Evolutionary conservation across 2,888 invertebrate genomes (phyloP), one percentile per base, ranked within the genome.

Genomic region (Quadroppia sp.): DNA sequence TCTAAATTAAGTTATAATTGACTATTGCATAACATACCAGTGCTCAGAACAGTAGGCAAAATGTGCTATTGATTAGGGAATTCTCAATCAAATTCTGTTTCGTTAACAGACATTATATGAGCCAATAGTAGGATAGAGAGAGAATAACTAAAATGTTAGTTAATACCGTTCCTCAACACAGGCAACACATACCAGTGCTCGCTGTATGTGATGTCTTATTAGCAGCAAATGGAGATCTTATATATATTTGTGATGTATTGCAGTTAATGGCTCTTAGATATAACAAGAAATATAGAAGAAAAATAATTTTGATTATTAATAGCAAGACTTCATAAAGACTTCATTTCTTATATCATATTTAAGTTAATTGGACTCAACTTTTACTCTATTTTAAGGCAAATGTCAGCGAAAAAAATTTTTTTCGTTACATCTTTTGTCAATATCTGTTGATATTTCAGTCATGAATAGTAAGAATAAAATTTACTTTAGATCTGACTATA

Each of bases 1-100:
- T 64, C 64, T 61, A 64, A 64, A 64, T 64, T 64, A 64, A 64
- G 64, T 64, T 64, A 64, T 64, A 64, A 64, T 64, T 64, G 64
- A 64, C 15, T 32, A 64, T 64, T 64, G 64, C 36, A 17, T 64
- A 23, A 23, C 30, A 23, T 56, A 56, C 36, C 9, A 32, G 64
- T 64, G 32, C 30, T 28, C 6, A 17, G 64, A 20, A 32, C 30
- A 56, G 28, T 17, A 64, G 32, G 32, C 64, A n/a, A 64, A 64
- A 64, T 64, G 64, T 64, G 32, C 64, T 36, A 64, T 64, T 64
- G 64, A 64, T 64, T 64, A 64, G 64, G 64, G 59, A 64, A 64
- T 64, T 64, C 64, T 13, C 64, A 32, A 36, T 64, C 64, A 64
- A 64, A 64, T 64, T 64, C 36, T 36, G 32, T 64, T 36, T 59